Percentiles rank a stretch among this genome's conserved stretches.
Conservation (phyloP, 1,140 invertebrate genomes). For the Bactericera cockerelli region DNA sequence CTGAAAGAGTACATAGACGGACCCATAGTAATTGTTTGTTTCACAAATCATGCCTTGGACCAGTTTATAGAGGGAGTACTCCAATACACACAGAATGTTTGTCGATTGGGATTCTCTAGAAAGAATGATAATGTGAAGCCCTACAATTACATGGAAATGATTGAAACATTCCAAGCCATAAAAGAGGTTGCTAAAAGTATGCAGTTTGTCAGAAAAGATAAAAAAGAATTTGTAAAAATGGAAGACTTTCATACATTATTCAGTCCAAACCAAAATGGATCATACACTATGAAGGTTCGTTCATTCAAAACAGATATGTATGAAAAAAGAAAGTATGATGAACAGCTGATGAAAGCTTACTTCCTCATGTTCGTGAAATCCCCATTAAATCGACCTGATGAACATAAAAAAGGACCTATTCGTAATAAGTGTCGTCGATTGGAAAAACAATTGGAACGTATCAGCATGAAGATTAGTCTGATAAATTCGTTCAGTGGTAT, state of each 20-base stretch:
- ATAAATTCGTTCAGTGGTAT: neutral
- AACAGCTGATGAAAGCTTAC: neutral
- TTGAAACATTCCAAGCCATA: slow-evolving; percentile 6
- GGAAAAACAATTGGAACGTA: neutral
- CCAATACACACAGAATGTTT: slow-evolving; percentile 36
- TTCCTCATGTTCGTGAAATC: neutral
- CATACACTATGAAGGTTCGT: neutral
- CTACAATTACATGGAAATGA: slow-evolving; percentile 6
- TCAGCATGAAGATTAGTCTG: neutral
- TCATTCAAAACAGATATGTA: neutral
- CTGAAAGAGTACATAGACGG: slow-evolving; percentile 19
- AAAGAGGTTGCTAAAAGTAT: neutral
- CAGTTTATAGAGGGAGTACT: slow-evolving; percentile 63
- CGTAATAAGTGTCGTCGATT: neutral
- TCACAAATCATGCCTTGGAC: slow-evolving; percentile 75
- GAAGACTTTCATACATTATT: neutral
- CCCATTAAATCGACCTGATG: neutral
- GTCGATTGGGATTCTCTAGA: slow-evolving; percentile 50
- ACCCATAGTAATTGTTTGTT: slow-evolving; percentile 62
- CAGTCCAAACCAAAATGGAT: neutral
- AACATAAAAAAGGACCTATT: neutral
- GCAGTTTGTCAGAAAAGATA: neutral
- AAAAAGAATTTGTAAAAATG: neutral
- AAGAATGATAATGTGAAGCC: slow-evolving; percentile 33
- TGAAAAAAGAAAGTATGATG: neutral